A percentile compares a stretch with the other conserved stretches of the same genome.
These are phyloP conservation scores for Pomacea maculata DNA, from an alignment of 1,140 invertebrate genomes.

Conservation along the genomic window DNA sequence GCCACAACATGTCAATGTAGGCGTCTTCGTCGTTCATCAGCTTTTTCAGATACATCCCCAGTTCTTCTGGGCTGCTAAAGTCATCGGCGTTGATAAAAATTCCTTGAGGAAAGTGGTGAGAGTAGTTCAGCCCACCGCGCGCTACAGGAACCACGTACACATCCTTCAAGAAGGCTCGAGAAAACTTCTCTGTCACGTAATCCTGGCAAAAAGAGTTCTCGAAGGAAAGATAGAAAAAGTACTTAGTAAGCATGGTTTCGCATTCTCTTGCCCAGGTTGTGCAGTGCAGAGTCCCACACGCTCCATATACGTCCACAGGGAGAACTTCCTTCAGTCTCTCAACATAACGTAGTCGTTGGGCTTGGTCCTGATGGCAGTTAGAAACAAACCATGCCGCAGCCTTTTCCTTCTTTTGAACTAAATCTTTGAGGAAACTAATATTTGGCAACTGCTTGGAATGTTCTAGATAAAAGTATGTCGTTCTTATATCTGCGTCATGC, in stretches of 20 bases:
- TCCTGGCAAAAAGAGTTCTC: conserved; percentile 52
- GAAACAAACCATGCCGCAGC: conserved; percentile 66
- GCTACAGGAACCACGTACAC: conserved; percentile 62
- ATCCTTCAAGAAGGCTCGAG: conserved; percentile 38
- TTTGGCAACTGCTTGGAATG: too few species aligned
- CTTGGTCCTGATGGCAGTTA: conserved; percentile 60
- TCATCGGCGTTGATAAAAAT: too few species aligned
- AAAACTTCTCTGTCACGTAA: conserved; percentile 55
- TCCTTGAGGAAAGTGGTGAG: conserved; percentile 70
- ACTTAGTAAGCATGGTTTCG: conserved; percentile 5
- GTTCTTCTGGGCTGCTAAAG: too few species aligned
- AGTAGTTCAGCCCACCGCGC: conserved; percentile 70
- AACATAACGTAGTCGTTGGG: conserved; percentile 30
- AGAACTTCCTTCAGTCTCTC: conserved; percentile 28
- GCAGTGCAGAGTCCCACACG: conserved; percentile 34
- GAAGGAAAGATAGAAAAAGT: conserved; percentile 37
- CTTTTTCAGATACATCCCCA: too few species aligned
- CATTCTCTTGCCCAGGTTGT: conserved; percentile 64
- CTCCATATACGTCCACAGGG: conserved; percentile 41
- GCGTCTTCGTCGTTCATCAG: too few species aligned
- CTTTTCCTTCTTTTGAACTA: too few species aligned
- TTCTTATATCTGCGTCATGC: too few species aligned
- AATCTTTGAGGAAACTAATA: too few species aligned
- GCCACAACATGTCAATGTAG: too few species aligned
- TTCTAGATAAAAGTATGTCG: too few species aligned